Evolutionary conservation across 2,888 invertebrate genomes (phyloP), one percentile per base, ranked within the genome.

Genomic region (Scaptomyza reducta): DNA sequence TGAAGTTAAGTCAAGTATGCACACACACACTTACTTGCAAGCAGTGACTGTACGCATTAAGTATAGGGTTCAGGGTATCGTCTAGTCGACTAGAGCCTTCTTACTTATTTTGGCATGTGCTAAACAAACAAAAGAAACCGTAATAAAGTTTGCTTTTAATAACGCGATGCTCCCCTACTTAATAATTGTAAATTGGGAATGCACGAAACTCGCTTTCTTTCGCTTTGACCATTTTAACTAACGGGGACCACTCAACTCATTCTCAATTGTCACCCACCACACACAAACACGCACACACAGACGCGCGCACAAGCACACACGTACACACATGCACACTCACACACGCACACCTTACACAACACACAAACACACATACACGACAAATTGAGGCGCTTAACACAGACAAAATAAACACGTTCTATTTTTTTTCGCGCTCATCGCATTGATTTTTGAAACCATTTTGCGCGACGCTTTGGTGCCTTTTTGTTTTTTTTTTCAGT

Each of bases 371-470:
- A 35, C 14, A 47, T 18, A 55, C 47, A 45, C 31, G 40, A 79
- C 75, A 67, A 79, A 76, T 85, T 87, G 82, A 87, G 70, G 83
- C 77, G 86, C 88, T 83, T 83, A 88, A 64, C 82, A 86, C 72
- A 83, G 80, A 88, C 80, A 88, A 35, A 49, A 33, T 84, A 86
- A 77, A 84, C 85, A 78, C 82, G 88, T 87, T 81, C 88, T 77
- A 87, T 84, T 80, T 89, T 16, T 35, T 38, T 76, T 31, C 18
- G 27, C 47, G n/a, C 74, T 61, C 68, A 68, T 74, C 82, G 78
- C 82, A 88, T 88, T 84, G 89, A 88, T 88, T 88, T 88, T 89
- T 73, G 89, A 88, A 88, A 85, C 88, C 88, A 85, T 89, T 89
- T 82, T 70, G 70, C 76, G 74, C 83, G 77, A 77, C 69, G 84